Conservation (phyloP, 2,797 vertebrate species). For the Myripristis jacobus region DNA sequence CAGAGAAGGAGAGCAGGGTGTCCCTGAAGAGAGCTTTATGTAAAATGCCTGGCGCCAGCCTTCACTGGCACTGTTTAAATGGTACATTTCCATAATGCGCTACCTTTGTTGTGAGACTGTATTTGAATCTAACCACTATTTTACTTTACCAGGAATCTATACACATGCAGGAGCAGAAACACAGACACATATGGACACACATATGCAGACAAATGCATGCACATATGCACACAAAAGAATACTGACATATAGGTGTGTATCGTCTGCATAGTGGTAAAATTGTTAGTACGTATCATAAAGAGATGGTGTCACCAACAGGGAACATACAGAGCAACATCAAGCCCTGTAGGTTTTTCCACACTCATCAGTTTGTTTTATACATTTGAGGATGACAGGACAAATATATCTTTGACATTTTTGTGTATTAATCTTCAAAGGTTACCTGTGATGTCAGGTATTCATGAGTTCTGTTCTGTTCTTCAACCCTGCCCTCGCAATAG, state of each 20-base stretch:
- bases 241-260: not conserved
- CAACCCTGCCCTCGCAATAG: no score
- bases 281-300: not conserved
- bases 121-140: slow-evolving; percentile 15
- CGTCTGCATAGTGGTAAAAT: slow-evolving; percentile 30
- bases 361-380: not conserved
- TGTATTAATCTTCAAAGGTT: no score
- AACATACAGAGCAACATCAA: no score
- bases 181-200: not conserved
- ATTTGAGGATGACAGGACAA: not conserved
- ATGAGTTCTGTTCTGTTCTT: no score
- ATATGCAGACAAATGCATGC: not conserved
- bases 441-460: no score
- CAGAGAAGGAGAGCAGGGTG: not conserved
- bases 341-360: no score
- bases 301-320: not conserved
- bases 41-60: slow-evolving; percentile 36
- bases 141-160: not conserved
- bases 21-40: slow-evolving; percentile 46
- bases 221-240: not conserved
- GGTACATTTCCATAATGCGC: slow-evolving; percentile 23
- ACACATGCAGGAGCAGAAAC: no score
- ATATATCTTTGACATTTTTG: not conserved
- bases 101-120: not conserved
- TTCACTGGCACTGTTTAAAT: slow-evolving; percentile 16